Percentiles rank a stretch among this genome's conserved stretches.
Conservation (phyloP, 2,888 invertebrate species). For the Clitarchus hookeri region DNA sequence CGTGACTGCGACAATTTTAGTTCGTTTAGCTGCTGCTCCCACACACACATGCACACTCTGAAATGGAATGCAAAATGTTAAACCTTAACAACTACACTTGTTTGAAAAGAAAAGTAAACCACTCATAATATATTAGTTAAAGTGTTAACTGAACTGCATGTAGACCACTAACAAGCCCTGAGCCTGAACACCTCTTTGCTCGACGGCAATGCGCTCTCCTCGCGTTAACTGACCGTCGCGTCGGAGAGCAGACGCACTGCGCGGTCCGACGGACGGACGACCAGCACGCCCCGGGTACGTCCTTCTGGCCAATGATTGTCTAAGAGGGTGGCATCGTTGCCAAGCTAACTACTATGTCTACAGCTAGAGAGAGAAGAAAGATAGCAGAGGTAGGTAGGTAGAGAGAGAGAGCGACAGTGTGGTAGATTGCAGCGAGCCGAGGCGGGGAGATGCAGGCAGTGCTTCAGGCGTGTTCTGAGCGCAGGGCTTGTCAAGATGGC, state of each 20-base stretch:
- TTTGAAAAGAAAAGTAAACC: conserved; percentile 2
- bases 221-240: not conserved
- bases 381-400: conserved; percentile 46
- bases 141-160: conserved; percentile 8
- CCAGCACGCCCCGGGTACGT: not conserved
- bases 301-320: conserved; percentile 38
- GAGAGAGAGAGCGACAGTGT: conserved; percentile 60
- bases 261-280: not conserved
- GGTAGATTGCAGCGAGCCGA: conserved; percentile 39
- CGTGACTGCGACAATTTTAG: not conserved
- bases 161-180: conserved; percentile 42
- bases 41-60: conserved; percentile 24
- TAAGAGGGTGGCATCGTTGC: conserved; percentile 42
- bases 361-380: conserved; percentile 32
- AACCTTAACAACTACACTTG: not conserved
- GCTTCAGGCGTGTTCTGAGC: conserved; percentile 35
- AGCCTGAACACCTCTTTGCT: conserved; percentile 29
- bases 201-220: not conserved
- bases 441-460: conserved; percentile 23
- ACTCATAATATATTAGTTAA: not conserved
- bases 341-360: conserved; percentile 39
- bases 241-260: not conserved
- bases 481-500: conserved; percentile 44
- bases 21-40: conserved; percentile 15
- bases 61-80: conserved; percentile 21